Conservation (phyloP, 2,888 invertebrate genomes). For the Lasioglossum zephyrum region DNA sequence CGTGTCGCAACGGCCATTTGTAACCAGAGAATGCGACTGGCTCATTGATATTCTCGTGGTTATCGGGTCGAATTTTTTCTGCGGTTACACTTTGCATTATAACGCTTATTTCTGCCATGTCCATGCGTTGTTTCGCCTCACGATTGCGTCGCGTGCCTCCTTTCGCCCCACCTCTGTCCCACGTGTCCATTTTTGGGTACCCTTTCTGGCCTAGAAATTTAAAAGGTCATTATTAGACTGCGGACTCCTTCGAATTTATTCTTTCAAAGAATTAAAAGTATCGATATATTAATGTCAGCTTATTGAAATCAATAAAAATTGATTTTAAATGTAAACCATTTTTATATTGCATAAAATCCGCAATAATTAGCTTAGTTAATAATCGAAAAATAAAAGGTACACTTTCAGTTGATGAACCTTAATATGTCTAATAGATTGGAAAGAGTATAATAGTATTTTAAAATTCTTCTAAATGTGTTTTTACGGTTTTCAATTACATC, state of each 20-base stretch:
- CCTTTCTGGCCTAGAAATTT: background rate
- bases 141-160: constrained; percentile 35
- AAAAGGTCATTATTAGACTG: background rate
- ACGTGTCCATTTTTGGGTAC: background rate
- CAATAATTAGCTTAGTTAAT: too few species aligned
- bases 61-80: constrained; percentile 68
- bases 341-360: too few species aligned
- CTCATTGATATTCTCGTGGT: constrained; percentile 78
- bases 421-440: too few species aligned
- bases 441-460: too few species aligned
- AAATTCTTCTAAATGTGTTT: too few species aligned
- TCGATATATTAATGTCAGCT: too few species aligned
- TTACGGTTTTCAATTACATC: too few species aligned
- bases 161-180: constrained; percentile 27
- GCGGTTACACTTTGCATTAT: constrained; percentile 56
- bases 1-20: constrained; percentile 68
- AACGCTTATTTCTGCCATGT: constrained; percentile 34
- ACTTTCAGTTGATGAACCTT: background rate
- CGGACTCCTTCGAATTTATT: background rate
- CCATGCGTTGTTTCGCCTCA: constrained; percentile 21
- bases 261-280: too few species aligned
- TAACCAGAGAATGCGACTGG: constrained; percentile 73
- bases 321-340: too few species aligned
- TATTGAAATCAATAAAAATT: too few species aligned
- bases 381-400: too few species aligned